Evolutionary conservation across 2,888 invertebrate genomes (phyloP).

Genomic region (Xestia c-nigrum): DNA sequence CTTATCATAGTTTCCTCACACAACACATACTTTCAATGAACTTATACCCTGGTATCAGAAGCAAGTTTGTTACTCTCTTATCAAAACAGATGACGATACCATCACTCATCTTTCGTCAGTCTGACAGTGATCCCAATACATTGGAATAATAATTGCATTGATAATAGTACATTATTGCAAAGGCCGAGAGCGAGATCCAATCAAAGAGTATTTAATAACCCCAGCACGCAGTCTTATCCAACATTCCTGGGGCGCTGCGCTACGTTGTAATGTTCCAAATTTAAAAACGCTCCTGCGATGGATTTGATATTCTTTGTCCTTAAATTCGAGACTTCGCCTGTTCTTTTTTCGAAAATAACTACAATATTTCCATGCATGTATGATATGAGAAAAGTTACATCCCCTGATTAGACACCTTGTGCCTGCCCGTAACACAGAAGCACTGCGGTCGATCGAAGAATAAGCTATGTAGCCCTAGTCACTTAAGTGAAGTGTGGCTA

Average conservation of each 20-base stretch:
- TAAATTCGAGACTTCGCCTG: too few relatives aligned
- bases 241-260: too few relatives aligned
- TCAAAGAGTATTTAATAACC: too few relatives aligned
- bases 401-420: not conserved
- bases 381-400: not conserved
- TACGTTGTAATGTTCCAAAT: too few relatives aligned
- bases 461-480: not conserved
- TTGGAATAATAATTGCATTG: constrained; percentile 9
- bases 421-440: not conserved
- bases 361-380: too few relatives aligned
- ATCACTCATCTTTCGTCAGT: constrained; percentile 5
- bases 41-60: constrained; percentile 33
- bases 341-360: too few relatives aligned
- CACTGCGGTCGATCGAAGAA: not conserved
- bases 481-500: not conserved
- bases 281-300: too few relatives aligned
- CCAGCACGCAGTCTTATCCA: too few relatives aligned
- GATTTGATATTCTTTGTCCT: too few relatives aligned
- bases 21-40: constrained; percentile 42
- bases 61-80: constrained; percentile 35
- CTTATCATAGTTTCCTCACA: constrained; percentile 34
- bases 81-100: not conserved
- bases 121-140: constrained; percentile 25
- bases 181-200: too few relatives aligned
- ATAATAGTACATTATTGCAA: not conserved